phyloP scores from a whole-genome alignment of 2,113 vertebrate genomes.

The Columba livia region DNA sequence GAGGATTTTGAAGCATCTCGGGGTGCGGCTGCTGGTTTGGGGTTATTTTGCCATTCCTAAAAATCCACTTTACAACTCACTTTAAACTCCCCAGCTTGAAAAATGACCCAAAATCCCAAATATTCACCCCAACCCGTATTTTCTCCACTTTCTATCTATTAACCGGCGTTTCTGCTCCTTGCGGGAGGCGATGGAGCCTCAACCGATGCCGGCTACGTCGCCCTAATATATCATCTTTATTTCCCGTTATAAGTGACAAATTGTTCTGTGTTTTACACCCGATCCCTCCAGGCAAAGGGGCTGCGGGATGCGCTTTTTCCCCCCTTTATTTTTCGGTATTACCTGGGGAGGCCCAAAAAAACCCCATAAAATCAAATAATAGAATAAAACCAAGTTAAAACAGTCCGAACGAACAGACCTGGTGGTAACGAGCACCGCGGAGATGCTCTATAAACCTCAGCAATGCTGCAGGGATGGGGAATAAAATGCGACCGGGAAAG shows the following conservation, averaged over 20 bases:
- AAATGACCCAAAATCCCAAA: neutral
- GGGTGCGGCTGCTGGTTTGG: rapidly evolving
- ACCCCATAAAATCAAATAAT: neutral
- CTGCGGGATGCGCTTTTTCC: neutral
- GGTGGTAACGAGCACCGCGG: conserved; percentile 51
- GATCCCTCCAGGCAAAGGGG: conserved; percentile 53
- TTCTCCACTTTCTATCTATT: neutral
- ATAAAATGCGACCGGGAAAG: neutral
- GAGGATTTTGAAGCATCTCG: neutral
- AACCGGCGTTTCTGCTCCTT: neutral
- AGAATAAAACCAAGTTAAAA: neutral
- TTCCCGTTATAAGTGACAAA: conserved; percentile 64
- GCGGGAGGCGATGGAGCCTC: conserved; percentile 16
- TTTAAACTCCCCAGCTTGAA: neutral
- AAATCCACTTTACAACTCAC: rapidly evolving
- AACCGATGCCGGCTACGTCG: conserved; percentile 34
- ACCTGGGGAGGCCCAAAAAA: neutral
- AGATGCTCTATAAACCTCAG: conserved; percentile 49
- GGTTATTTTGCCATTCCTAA: neutral
- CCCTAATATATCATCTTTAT: conserved; percentile 68
- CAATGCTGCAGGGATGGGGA: neutral
- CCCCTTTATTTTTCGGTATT: neutral
- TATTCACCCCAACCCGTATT: neutral
- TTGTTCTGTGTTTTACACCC: conserved; percentile 58
- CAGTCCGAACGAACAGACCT: neutral